Evolutionary conservation across 2,888 invertebrate genomes (phyloP).

Genomic region (Limnephilus lunatus): DNA sequence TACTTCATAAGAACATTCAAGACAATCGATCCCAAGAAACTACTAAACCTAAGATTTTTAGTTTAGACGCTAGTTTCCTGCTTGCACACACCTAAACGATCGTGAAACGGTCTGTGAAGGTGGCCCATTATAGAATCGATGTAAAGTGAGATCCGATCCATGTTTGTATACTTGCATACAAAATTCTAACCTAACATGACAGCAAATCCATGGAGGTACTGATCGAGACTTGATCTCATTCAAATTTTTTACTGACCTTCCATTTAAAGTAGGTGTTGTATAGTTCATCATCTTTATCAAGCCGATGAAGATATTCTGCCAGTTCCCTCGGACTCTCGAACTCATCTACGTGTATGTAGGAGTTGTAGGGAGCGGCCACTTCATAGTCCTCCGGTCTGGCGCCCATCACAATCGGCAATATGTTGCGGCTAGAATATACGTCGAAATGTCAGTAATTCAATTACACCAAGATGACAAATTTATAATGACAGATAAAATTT

Average conservation of each 20-base stretch:
- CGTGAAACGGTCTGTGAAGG: not conserved
- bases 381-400: constrained; percentile 95
- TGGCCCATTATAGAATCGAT: too few species aligned
- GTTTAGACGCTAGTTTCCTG: not conserved
- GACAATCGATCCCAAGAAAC: not conserved
- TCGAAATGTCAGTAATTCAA: not conserved
- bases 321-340: constrained; percentile 91
- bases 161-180: too few species aligned
- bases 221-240: not conserved
- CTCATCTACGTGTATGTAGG: constrained; percentile 97
- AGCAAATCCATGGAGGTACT: not conserved
- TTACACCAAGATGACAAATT: not conserved
- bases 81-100: not conserved
- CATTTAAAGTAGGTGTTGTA: constrained; percentile 97
- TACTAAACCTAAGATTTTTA: not conserved
- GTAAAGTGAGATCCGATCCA: too few species aligned
- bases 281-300: constrained; percentile 91
- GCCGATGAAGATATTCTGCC: constrained; percentile 89
- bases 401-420: constrained; percentile 97
- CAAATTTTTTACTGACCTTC: constrained; percentile 78
- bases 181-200: not conserved
- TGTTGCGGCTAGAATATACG: constrained; percentile 80
- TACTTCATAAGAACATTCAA: not conserved
- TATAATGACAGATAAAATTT: not conserved
- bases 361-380: constrained; percentile 91